phyloP scores from a whole-genome alignment of 1,140 invertebrate species.

The Sinonovacula constricta region DNA sequence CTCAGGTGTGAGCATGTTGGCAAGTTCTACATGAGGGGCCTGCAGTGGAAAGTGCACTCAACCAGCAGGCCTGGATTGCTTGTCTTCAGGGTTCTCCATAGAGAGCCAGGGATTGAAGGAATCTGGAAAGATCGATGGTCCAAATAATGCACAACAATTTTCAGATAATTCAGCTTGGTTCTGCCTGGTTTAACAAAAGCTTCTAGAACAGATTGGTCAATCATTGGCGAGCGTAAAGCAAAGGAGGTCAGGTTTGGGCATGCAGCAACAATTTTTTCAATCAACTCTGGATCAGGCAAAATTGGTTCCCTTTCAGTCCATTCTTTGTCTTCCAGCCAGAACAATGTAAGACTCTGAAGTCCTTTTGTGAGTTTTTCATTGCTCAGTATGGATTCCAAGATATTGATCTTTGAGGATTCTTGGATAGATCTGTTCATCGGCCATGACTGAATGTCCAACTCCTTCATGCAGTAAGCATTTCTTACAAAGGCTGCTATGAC shows the following conservation, averaged over 20 bases:
- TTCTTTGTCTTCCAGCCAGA: slow-evolving; percentile 50
- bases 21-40: slow-evolving; percentile 54
- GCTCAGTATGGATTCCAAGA: slow-evolving; percentile 48
- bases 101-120: slow-evolving; percentile 37
- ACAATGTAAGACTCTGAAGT: slow-evolving; percentile 57
- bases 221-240: slow-evolving; percentile 58
- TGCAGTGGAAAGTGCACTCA: slow-evolving; percentile 58
- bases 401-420: slow-evolving; percentile 12
- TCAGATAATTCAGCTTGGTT: slow-evolving; percentile 46
- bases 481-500: slow-evolving; percentile 50
- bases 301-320: slow-evolving; percentile 57
- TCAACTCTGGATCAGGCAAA: slow-evolving; percentile 29
- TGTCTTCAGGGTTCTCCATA: slow-evolving; percentile 50
- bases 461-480: slow-evolving; percentile 54
- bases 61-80: slow-evolving; percentile 55
- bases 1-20: slow-evolving; percentile 57
- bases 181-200: slow-evolving; percentile 42
- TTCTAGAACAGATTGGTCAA: slow-evolving; percentile 56
- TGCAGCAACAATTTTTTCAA: slow-evolving; percentile 30
- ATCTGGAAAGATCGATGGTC: slow-evolving; percentile 21
- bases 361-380: slow-evolving; percentile 49
- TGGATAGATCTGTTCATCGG: slow-evolving; percentile 56
- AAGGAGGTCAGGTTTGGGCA: slow-evolving; percentile 56
- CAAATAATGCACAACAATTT: slow-evolving; percentile 57
- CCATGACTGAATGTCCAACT: slow-evolving; percentile 56